Percentiles rank a stretch among this genome's conserved stretches.
phyloP scores from a whole-genome alignment of 2,888 invertebrate genomes.

The Meloe dianella region DNA sequence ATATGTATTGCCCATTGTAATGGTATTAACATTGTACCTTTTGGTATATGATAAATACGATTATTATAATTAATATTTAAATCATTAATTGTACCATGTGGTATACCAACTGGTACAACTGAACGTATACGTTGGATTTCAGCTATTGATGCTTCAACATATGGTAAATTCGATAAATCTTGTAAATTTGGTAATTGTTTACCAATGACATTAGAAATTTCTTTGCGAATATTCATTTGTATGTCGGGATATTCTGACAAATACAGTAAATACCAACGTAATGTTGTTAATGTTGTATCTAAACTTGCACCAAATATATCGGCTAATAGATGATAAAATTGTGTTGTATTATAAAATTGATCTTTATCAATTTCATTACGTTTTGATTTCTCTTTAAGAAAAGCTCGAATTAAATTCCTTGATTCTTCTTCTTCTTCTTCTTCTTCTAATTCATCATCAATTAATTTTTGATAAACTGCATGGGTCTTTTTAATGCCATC shows the following conservation, averaged over 20 bases:
- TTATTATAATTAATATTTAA: conserved; percentile 42
- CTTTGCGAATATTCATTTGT: conserved; percentile 67
- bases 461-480: conserved; percentile 71
- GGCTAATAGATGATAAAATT: conserved; percentile 76
- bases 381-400: conserved; percentile 66
- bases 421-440: no score
- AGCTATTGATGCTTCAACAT: conserved; percentile 75
- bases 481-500: conserved; percentile 78
- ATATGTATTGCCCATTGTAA: conserved; percentile 83
- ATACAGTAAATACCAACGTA: conserved; percentile 82
- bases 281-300: conserved; percentile 80
- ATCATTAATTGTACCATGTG: conserved; percentile 74
- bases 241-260: conserved; percentile 72
- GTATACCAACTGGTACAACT: conserved; percentile 83
- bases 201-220: conserved; percentile 59
- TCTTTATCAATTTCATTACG: conserved; percentile 59
- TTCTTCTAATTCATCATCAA: conserved; percentile 61
- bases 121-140: conserved; percentile 81
- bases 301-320: conserved; percentile 87
- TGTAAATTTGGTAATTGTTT: conserved; percentile 60
- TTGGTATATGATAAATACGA: conserved; percentile 67
- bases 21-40: conserved; percentile 77
- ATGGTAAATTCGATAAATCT: conserved; percentile 65
- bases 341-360: conserved; percentile 68
- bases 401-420: conserved; percentile 66